Base-by-base conservation (phyloP, 1,140 invertebrate genomes). In the Ditylenchus dipsaci region DNA sequence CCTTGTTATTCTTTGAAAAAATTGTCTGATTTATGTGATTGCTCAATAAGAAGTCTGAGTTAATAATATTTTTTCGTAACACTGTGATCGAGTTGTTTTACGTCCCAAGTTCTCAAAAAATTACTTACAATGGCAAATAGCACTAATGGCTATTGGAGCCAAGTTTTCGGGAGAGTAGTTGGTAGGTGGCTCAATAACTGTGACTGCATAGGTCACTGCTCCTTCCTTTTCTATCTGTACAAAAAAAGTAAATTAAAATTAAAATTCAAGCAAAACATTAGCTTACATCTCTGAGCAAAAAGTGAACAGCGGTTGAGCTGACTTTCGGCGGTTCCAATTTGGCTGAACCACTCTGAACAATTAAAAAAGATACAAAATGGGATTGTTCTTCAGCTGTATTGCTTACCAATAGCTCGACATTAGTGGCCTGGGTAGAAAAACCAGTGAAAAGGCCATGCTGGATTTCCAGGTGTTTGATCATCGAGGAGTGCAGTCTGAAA, bases 391-490 rank as follows among this genome's bases (percentile, higher is more conserved):
- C n/a, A n/a, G n/a, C 33, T 38, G 3, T 38, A 11, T 38, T 38
- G 33, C 3, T 38, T 38, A 77, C 75, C 75, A 63, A n/a, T 27
- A 74, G 27, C 21, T 64, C 27, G 7, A 74, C 57, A 45, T 71
- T 58, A 47, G 59, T 30, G n/a, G 72, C 29, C 9, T 63, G 9
- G n/a, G 74, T 33, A 45, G 15, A 43, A 42, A 75, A 75, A 5
- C 76, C 74, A 15, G 73, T 75, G 47, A 75, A 75, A 15, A 75
- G 30, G 1, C 73, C 73, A 38, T 75, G 73, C 49, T 75, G 76
- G 49, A 75, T 74, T 61, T 75, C 67, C 1, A 75, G n/a, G 27
- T 59, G 33, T 9, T 53, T 63, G 13, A 75, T 42, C 70, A 75
- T 49, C 9, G 38, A 21, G 15, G 76, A 72, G 65, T 75, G 77